Evolutionary conservation across 2,113 vertebrate genomes (phyloP).

Genomic region (Neodontobutis hainanensis): DNA sequence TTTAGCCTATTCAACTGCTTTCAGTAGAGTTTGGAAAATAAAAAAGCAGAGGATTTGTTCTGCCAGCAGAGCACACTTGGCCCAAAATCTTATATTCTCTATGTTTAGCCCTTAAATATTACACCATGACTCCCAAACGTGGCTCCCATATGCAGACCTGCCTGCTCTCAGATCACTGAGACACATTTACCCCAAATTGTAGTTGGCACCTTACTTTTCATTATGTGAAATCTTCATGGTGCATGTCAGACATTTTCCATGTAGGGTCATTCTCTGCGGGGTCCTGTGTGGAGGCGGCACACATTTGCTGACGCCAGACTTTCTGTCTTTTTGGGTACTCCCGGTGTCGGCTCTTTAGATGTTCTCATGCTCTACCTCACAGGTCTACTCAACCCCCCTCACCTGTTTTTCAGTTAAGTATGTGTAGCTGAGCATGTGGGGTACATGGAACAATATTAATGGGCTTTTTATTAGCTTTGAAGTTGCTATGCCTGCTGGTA

Average conservation of each 20-base stretch:
- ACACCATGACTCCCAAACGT: slow-evolving; percentile 47
- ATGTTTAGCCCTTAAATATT: slow-evolving; percentile 44
- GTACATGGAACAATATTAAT: slow-evolving; percentile 48
- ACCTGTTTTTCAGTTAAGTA: slow-evolving; percentile 49
- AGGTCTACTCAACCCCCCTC: slow-evolving; percentile 46
- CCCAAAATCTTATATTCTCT: slow-evolving; percentile 35
- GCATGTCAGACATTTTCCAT: slow-evolving; percentile 47
- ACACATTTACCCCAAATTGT: slow-evolving; percentile 62
- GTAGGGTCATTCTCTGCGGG: slow-evolving; percentile 41
- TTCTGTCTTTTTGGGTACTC: slow-evolving; percentile 42
- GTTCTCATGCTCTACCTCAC: slow-evolving; percentile 50
- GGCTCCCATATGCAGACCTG: slow-evolving; percentile 61
- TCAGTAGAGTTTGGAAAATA: slow-evolving; percentile 34
- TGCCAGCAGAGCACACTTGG: slow-evolving; percentile 37
- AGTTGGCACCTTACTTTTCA: slow-evolving; percentile 59
- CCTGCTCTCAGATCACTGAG: slow-evolving; percentile 48
- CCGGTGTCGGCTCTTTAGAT: slow-evolving; percentile 60
- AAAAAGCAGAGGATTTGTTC: slow-evolving; percentile 15
- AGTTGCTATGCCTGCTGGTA: slow-evolving; percentile 52
- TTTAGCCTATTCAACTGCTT: slow-evolving; percentile 4
- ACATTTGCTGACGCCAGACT: slow-evolving; percentile 58
- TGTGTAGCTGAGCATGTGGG: slow-evolving; percentile 42
- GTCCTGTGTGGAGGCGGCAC: slow-evolving; percentile 41
- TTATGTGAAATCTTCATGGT: slow-evolving; percentile 61
- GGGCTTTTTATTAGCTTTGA: slow-evolving; percentile 66